phyloP scores from a whole-genome alignment of 2,888 invertebrate genomes.

The Kryphioiulus occultus region DNA sequence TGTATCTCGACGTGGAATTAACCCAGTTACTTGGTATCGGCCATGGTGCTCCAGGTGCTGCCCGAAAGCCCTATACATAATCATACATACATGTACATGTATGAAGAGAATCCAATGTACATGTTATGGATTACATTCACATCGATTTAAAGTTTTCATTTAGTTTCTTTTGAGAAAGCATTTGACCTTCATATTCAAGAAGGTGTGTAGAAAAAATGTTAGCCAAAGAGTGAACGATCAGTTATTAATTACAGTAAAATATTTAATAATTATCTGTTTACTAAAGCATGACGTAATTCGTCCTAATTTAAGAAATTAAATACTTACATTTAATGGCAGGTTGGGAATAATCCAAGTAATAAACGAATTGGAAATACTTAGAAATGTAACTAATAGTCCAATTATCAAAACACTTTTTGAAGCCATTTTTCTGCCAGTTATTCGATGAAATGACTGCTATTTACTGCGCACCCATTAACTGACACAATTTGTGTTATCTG shows the following conservation, averaged over 20 bases:
- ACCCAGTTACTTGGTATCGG: constrained; percentile 51
- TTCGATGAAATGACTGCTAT: not conserved
- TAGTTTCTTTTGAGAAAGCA: too few relatives aligned
- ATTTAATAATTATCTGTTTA: too few relatives aligned
- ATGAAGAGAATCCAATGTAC: too few relatives aligned
- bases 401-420: not conserved
- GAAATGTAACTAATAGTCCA: not conserved
- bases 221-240: too few relatives aligned
- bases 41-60: constrained; percentile 52
- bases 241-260: too few relatives aligned
- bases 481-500: not conserved
- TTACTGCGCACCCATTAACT: not conserved
- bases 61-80: constrained; percentile 47
- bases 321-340: not conserved
- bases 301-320: not conserved
- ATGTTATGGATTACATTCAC: too few relatives aligned
- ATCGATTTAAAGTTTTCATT: too few relatives aligned
- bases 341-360: not conserved
- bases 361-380: not conserved
- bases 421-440: not conserved
- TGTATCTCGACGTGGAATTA: not conserved
- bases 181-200: too few relatives aligned
- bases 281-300: too few relatives aligned
- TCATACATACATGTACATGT: not conserved
- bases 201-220: too few relatives aligned